Conservation (phyloP, 2,888 invertebrate species). For the Drosophila neutralis region DNA sequence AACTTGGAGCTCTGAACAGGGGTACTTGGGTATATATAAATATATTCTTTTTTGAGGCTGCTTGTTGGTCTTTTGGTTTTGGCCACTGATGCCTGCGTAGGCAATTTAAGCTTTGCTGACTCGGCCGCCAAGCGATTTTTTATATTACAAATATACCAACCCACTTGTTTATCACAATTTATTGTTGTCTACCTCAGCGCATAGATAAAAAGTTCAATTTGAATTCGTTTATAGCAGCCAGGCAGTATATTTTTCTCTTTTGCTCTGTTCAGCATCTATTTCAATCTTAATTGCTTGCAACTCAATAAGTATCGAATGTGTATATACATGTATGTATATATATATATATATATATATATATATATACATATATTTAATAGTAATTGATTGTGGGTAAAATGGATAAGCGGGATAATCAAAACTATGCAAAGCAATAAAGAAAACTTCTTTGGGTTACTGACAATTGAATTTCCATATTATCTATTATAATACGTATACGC, state of each 20-base stretch:
- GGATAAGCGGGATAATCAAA: slow-evolving; percentile 33
- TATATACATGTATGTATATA: slow-evolving; percentile 24
- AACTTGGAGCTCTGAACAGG: slow-evolving; percentile 25
- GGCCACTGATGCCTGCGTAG: slow-evolving; percentile 59
- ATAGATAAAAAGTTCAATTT: slow-evolving; percentile 77
- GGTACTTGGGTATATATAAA: slow-evolving; percentile 2
- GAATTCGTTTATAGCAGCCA: slow-evolving; percentile 59
- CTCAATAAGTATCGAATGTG: slow-evolving; percentile 23
- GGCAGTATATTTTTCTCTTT: slow-evolving; percentile 26
- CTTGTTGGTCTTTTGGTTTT: slow-evolving; percentile 27
- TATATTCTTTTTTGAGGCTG: slow-evolving; percentile 1
- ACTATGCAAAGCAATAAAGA: background rate
- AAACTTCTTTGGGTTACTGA: background rate
- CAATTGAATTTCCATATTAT: background rate
- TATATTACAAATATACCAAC: slow-evolving; percentile 25
- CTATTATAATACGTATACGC: too few species aligned
- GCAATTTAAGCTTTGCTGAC: slow-evolving; percentile 78
- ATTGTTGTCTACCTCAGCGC: slow-evolving; percentile 74
- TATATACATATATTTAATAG: slow-evolving; percentile 31
- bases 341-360: background rate
- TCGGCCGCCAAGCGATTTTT: slow-evolving; percentile 55
- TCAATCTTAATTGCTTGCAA: slow-evolving; percentile 70
- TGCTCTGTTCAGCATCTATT: slow-evolving; percentile 12
- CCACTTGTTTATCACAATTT: slow-evolving; percentile 73
- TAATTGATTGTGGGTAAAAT: slow-evolving; percentile 28